Percentiles rank a stretch among this genome's conserved stretches.
phyloP scores from a whole-genome alignment of 2,113 vertebrate genomes.

The Ammospiza nelsoni region DNA sequence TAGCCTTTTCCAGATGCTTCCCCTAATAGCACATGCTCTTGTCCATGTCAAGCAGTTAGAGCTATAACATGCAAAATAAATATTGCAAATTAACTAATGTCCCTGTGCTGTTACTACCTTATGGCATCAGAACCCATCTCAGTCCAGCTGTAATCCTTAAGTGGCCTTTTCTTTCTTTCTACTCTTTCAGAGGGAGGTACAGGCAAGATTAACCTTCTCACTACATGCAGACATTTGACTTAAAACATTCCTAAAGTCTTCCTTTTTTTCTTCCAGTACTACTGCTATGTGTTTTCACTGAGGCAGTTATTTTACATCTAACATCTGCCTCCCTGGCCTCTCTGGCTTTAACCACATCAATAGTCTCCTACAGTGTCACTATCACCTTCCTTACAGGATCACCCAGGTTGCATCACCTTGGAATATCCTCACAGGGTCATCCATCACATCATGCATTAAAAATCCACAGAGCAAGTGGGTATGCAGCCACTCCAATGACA shows the following conservation, averaged over 20 bases:
- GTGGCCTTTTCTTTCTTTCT: not conserved
- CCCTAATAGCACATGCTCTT: constrained; percentile 41
- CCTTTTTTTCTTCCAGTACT: not conserved
- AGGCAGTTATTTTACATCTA: not conserved
- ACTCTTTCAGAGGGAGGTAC: not conserved
- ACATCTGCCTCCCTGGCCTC: not conserved
- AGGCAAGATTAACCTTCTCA: not conserved
- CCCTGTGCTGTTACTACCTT: not conserved
- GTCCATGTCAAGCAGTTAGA: constrained; percentile 36
- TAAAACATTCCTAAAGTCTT: not conserved
- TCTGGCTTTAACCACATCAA: not conserved
- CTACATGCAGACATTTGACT: not conserved
- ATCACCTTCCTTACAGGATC: not conserved
- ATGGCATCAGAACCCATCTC: not conserved
- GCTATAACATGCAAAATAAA: constrained; percentile 48
- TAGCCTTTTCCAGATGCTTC: constrained; percentile 40
- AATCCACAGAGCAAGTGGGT: not conserved
- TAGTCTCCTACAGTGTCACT: not conserved
- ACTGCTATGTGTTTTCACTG: not conserved
- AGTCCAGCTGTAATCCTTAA: not conserved
- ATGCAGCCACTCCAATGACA: not conserved
- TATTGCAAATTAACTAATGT: not conserved
- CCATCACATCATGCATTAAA: not conserved
- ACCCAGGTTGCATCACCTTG: not conserved
- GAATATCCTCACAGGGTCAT: not conserved